Base-by-base conservation (phyloP, 2,888 invertebrate species). In the Cosmia pyralina region DNA sequence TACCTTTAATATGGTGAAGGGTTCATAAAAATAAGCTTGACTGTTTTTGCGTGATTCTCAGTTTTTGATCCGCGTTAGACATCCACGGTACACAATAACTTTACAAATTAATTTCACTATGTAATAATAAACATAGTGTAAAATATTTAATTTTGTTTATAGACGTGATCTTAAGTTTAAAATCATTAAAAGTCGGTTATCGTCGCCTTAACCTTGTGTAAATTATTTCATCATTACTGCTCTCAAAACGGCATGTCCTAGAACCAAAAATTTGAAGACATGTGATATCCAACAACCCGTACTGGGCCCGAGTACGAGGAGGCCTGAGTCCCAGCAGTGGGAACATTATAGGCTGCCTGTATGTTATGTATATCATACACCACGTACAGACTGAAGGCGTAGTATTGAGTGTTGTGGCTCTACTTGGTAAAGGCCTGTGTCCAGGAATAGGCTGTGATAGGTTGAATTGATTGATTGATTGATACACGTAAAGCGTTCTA, bases 401-500 rank as follows among this genome's bases (percentile, higher is more conserved):
- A 10, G 10, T 10, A 10, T 8, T 1, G 8, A n/a, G 41, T 41
- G n/a, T 17, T 60, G 22, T 60, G 17, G 41, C 28, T 60, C 22
- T 22, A 22, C 10, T 60, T 41, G 17, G 22, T 15, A 60, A 5
- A 22, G 10, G 10, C 3, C 41, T 41, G 22, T 60, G 22, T 60
- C 7, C 22, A 22, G 17, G 11, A 17, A 11, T 17, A 22, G 62
- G 11, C 60, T 11, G 22, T 17, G 11, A 22, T 44, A 17, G 4
- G 1, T 11, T 10, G 11, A 22, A 44, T 62, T 44, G 60, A 60
- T 60, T 57, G 58, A 38, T 34, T 44, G n/a, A 60, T 17, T 41
- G 44, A 22, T 44, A 62, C 17, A 44, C 62, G 44, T 62, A 44
- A 62, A 62, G 44, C 62, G 44, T 62, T 11, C 44, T 44, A 44